These are phyloP conservation scores for Chromis chromis DNA, from an alignment of 2,797 vertebrate species.

Conservation along the genomic window DNA sequence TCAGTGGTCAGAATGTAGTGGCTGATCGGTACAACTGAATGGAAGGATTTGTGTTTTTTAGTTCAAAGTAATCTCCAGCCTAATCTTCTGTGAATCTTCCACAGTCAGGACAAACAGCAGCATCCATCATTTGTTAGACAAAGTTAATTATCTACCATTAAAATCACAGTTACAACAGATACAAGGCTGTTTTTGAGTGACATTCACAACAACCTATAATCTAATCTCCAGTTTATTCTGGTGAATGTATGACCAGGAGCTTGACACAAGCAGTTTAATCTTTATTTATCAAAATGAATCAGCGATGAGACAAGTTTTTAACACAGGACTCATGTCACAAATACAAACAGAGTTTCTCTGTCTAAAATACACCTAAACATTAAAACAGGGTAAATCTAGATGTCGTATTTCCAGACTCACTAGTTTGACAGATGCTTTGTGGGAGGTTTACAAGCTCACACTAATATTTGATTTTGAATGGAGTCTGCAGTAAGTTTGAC, in stretches of 20 bases:
- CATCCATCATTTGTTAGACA: constrained; percentile 1
- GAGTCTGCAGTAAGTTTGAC: neutral
- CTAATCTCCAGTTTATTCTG: constrained; percentile 26
- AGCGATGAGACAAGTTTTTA: neutral
- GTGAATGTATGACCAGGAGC: neutral
- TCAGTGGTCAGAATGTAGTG: no score
- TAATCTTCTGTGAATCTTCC: constrained; percentile 16
- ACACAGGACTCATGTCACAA: neutral
- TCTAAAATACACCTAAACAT: neutral
- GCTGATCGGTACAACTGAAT: neutral
- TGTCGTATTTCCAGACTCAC: neutral
- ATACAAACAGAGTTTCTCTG: constrained; percentile 1
- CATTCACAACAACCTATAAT: constrained; percentile 1
- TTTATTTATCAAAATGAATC: constrained; percentile 23
- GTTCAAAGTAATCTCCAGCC: neutral
- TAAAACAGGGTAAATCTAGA: neutral
- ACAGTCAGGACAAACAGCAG: neutral
- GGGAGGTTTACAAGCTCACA: constrained; percentile 2
- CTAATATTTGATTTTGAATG: neutral
- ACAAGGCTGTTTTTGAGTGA: constrained; percentile 3
- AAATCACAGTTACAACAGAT: constrained; percentile 10
- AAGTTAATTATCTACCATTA: neutral
- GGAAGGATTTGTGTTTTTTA: constrained; percentile 10
- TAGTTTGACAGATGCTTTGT: neutral
- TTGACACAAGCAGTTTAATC: constrained; percentile 7